Evolutionary conservation across 2,888 invertebrate genomes (phyloP).

Genomic region (Alentia gelatinosa): DNA sequence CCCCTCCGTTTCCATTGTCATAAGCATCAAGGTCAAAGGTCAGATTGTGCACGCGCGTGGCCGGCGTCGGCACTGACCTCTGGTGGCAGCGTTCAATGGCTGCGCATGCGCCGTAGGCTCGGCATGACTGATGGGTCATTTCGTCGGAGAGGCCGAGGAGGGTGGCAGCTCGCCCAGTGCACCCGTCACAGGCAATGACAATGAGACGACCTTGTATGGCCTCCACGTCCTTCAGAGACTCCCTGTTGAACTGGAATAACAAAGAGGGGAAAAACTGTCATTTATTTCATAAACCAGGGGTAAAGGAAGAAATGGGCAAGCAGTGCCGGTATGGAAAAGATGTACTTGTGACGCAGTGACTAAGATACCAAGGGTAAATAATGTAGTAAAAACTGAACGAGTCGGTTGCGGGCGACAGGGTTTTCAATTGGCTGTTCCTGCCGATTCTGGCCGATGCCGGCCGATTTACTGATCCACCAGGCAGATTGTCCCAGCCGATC

Average conservation of each 20-base stretch:
- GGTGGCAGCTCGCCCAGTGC: conserved; percentile 71
- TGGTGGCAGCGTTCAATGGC: conserved; percentile 71
- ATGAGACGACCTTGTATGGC: conserved; percentile 70
- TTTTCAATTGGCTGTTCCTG: too few species aligned
- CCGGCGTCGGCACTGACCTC: conserved; percentile 65
- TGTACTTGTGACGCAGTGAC: too few species aligned
- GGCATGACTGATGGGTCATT: conserved; percentile 72
- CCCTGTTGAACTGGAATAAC: conserved; percentile 73
- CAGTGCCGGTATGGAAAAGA: too few species aligned
- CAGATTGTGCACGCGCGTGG: conserved; percentile 71
- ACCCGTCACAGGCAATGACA: conserved; percentile 76
- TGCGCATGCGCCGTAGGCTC: conserved; percentile 76
- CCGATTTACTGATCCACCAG: too few species aligned
- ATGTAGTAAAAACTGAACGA: too few species aligned
- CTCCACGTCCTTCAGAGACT: conserved; percentile 69
- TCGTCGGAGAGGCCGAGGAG: conserved; percentile 76
- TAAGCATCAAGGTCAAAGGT: conserved; percentile 76
- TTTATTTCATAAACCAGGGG: too few species aligned
- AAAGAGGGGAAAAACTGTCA: neutral
- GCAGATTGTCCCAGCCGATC: too few species aligned
- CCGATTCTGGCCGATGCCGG: too few species aligned
- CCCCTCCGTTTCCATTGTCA: conserved; percentile 61
- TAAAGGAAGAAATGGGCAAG: too few species aligned
- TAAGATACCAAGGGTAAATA: too few species aligned
- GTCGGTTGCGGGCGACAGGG: too few species aligned